phyloP scores from a whole-genome alignment of 2,797 vertebrate genomes.

The Falco cherrug region DNA sequence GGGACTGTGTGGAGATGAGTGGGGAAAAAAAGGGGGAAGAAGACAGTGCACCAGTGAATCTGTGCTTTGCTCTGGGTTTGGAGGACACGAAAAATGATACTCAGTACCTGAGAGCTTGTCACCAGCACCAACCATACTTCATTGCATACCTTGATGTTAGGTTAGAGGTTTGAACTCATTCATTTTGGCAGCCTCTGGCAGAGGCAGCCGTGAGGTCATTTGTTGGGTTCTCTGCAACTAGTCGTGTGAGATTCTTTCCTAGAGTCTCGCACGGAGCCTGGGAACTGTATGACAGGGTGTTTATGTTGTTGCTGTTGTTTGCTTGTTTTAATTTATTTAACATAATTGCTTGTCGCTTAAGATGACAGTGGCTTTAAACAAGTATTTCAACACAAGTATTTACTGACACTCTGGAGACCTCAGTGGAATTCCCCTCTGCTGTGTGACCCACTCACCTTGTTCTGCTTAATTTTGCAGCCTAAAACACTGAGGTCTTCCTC shows the following conservation, averaged over 20 bases:
- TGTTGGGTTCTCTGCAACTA: neutral
- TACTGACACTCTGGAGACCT: neutral
- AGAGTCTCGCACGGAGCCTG: constrained; percentile 25
- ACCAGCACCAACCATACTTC: neutral
- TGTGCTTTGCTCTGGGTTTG: neutral
- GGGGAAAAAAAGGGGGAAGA: neutral
- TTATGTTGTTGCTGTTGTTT: constrained; percentile 5
- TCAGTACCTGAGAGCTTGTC: neutral
- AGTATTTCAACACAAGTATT: neutral
- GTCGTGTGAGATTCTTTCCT: constrained; percentile 47
- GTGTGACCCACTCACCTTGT: neutral
- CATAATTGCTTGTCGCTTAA: neutral
- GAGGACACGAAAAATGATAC: neutral
- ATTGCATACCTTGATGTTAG: neutral
- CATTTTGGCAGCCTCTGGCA: neutral
- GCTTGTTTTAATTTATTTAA: constrained; percentile 11
- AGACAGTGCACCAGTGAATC: neutral
- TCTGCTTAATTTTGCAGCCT: neutral
- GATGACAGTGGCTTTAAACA: neutral
- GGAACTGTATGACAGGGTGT: constrained; percentile 23
- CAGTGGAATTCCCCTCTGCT: neutral
- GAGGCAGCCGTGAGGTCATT: neutral
- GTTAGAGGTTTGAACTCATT: neutral
- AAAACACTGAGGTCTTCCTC: neutral
- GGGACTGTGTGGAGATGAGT: neutral